Conservation (phyloP, 1,140 invertebrate species). For the Drosophila bocqueti region DNA sequence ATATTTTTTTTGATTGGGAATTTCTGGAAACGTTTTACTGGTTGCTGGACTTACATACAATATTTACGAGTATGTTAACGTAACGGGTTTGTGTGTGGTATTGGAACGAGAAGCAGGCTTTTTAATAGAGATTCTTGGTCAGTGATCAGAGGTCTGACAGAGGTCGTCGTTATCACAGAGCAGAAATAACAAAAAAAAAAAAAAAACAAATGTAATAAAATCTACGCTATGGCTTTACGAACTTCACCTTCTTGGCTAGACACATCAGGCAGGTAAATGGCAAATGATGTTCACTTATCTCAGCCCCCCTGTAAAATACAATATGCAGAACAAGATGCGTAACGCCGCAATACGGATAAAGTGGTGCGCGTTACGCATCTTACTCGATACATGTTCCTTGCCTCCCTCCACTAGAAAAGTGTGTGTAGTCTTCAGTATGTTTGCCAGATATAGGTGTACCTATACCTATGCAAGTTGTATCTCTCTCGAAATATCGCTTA, state of each 20-base stretch:
- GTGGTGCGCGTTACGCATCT: background rate
- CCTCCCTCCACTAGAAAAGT: constrained; percentile 3
- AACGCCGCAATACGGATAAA: background rate
- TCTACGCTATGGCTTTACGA: constrained; percentile 32
- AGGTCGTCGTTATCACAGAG: constrained; percentile 19
- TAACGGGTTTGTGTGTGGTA: constrained; percentile 17
- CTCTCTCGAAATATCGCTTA: constrained; percentile 4
- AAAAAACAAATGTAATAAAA: background rate
- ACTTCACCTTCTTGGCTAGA: constrained; percentile 29
- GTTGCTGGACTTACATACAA: constrained; percentile 26
- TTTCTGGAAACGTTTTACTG: constrained; percentile 17
- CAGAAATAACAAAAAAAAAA: background rate
- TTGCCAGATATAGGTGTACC: constrained; percentile 6
- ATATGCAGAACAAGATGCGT: background rate
- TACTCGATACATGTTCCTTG: background rate
- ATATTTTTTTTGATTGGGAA: background rate
- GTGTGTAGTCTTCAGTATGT: background rate
- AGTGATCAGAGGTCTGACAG: constrained; percentile 45
- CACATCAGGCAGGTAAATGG: constrained; percentile 3
- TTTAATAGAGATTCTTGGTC: constrained; percentile 74
- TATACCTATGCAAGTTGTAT: background rate
- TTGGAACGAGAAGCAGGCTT: constrained; percentile 43
- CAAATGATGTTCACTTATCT: constrained; percentile 39
- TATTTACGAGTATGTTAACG: constrained; percentile 5
- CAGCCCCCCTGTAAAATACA: background rate